Conservation (phyloP, 2,113 vertebrate species). For the Lampris megalopsis region DNA sequence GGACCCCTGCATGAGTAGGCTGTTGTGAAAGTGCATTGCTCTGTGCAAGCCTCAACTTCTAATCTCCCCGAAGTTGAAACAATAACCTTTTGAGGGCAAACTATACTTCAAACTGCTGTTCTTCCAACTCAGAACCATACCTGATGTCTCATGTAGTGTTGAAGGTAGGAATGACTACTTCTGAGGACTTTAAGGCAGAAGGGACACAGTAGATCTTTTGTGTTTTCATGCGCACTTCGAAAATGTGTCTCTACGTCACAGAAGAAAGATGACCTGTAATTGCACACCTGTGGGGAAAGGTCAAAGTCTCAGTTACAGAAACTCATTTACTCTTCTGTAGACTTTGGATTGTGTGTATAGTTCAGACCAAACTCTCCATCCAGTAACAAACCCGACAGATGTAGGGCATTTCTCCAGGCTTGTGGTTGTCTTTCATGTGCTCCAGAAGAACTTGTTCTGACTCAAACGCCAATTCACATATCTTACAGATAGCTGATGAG, state of each 20-base stretch:
- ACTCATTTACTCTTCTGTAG: background rate
- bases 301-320: slow-evolving; percentile 16
- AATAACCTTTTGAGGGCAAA: no score
- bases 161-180: slow-evolving; percentile 93
- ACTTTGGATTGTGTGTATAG: background rate
- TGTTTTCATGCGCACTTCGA: slow-evolving; percentile 93
- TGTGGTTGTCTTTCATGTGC: slow-evolving; percentile 99
- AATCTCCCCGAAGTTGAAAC: background rate
- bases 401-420: slow-evolving; percentile 99
- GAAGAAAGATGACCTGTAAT: slow-evolving; percentile 94
- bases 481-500: slow-evolving; percentile 94
- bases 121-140: slow-evolving; percentile 71
- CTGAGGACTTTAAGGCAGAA: slow-evolving; percentile 98
- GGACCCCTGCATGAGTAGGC: slow-evolving; percentile 4
- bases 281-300: slow-evolving; percentile 88
- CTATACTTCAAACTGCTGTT: background rate
- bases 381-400: slow-evolving; percentile 90
- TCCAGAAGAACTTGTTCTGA: slow-evolving; percentile 96
- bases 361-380: background rate
- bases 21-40: background rate
- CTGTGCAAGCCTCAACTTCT: background rate
- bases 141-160: slow-evolving; percentile 99
- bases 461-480: slow-evolving; percentile 98
- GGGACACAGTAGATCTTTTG: slow-evolving; percentile 95
- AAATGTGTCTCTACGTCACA: slow-evolving; percentile 96